Conservation (phyloP, 2,797 vertebrate species). For the Molossus alvarezi region DNA sequence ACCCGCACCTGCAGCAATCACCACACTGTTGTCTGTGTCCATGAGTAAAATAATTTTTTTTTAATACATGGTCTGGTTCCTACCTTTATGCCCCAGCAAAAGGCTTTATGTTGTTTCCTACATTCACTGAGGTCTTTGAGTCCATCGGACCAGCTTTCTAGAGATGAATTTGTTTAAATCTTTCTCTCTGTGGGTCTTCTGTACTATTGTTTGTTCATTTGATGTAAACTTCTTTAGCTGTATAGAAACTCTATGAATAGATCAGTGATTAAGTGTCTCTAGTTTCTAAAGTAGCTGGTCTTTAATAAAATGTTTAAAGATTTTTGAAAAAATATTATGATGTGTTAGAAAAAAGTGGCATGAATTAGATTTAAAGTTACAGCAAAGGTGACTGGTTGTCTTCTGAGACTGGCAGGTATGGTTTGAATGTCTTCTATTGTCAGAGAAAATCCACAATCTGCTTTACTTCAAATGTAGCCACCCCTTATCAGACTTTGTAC, state of each 20-base stretch:
- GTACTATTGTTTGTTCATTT: conserved; percentile 64
- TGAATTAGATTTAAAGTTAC: conserved; percentile 53
- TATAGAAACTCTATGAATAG: conserved; percentile 26
- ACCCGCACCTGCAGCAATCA: not conserved
- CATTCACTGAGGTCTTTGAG: too few relatives aligned
- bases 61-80: too few relatives aligned
- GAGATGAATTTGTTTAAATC: too few relatives aligned
- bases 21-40: too few relatives aligned
- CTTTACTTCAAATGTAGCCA: conserved; percentile 36
- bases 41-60: too few relatives aligned
- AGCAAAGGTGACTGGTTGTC: conserved; percentile 35
- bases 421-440: conserved; percentile 69
- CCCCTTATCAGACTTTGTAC: not conserved
- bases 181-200: conserved; percentile 63
- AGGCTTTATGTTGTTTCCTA: too few relatives aligned
- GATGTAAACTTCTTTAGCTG: conserved; percentile 43
- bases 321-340: conserved; percentile 55
- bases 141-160: too few relatives aligned
- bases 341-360: conserved; percentile 21
- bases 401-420: conserved; percentile 6
- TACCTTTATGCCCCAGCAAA: too few relatives aligned
- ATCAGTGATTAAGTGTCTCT: conserved; percentile 17
- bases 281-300: conserved; percentile 50
- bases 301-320: conserved; percentile 51
- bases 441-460: conserved; percentile 36